These are phyloP conservation scores for Conops quadrifasciatus DNA, from an alignment of 2,888 invertebrate species.

Conservation along the genomic window DNA sequence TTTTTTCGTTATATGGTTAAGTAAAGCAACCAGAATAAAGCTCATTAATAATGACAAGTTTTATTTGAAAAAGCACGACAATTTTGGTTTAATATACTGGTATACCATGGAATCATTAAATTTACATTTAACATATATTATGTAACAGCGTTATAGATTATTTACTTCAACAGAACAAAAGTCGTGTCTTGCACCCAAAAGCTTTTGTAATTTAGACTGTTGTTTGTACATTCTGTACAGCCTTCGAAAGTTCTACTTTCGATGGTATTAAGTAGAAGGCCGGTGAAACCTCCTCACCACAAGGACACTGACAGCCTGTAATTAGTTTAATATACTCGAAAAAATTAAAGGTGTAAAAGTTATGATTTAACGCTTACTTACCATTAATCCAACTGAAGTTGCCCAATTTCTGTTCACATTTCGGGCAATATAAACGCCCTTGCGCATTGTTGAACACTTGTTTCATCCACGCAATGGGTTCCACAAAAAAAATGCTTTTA, in stretches of 20 bases:
- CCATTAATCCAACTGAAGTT: conserved; percentile 92
- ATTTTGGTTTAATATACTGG: too few relatives aligned
- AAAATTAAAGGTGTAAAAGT: background rate
- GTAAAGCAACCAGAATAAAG: too few relatives aligned
- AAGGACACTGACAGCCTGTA: conserved; percentile 86
- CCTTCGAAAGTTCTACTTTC: conserved; percentile 89
- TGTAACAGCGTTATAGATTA: conserved; percentile 7
- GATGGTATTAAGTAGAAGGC: conserved; percentile 91
- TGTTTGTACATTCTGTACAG: conserved; percentile 86
- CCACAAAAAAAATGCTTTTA: conserved; percentile 82
- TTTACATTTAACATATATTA: conserved; percentile 25
- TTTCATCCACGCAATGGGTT: conserved; percentile 91
- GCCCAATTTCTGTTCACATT: conserved; percentile 85
- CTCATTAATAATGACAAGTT: too few relatives aligned
- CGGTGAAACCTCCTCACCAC: conserved; percentile 88
- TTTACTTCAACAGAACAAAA: too few relatives aligned
- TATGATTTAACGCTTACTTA: conserved; percentile 56
- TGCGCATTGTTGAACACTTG: conserved; percentile 72
- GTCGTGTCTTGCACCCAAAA: background rate
- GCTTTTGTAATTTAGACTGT: conserved; percentile 69
- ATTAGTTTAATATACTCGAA: conserved; percentile 11
- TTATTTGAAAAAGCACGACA: too few relatives aligned
- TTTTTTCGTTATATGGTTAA: too few relatives aligned
- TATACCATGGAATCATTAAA: conserved; percentile 26
- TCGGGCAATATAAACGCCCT: conserved; percentile 87